Evolutionary conservation across 1,140 invertebrate genomes (phyloP).

Genomic region (Apis cerana): DNA sequence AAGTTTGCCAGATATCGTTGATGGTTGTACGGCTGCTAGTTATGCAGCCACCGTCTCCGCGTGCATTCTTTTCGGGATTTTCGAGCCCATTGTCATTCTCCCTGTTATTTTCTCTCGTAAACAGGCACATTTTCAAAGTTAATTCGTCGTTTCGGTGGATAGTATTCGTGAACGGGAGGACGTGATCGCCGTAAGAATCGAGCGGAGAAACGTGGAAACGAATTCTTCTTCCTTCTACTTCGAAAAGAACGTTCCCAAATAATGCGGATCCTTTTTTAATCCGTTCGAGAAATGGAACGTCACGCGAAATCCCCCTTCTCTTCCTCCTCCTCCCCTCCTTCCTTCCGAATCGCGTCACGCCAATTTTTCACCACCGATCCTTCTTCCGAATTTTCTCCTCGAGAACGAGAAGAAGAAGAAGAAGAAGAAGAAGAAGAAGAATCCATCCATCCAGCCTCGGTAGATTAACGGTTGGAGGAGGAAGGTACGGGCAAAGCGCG

Average conservation of each 20-base stretch:
- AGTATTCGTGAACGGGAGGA: conserved; percentile 17
- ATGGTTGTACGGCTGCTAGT: neutral
- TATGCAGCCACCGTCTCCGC: neutral
- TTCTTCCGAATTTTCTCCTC: too few relatives aligned
- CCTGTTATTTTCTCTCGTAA: conserved; percentile 37
- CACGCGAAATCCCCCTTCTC: conserved; percentile 23
- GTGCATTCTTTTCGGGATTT: too few relatives aligned
- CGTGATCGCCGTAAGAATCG: conserved; percentile 55
- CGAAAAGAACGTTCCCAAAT: neutral
- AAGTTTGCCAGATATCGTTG: conserved; percentile 11
- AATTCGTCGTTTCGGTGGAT: conserved; percentile 30
- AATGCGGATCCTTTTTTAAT: conserved; percentile 24
- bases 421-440: too few relatives aligned
- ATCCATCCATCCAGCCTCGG: too few relatives aligned
- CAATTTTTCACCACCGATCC: neutral
- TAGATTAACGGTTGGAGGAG: neutral
- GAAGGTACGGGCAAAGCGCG: neutral
- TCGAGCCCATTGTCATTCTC: conserved; percentile 26
- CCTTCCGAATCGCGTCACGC: neutral
- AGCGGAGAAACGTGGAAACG: neutral
- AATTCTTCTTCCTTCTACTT: neutral
- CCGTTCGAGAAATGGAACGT: neutral
- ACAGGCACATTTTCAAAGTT: conserved; percentile 28
- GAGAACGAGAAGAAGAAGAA: too few relatives aligned
- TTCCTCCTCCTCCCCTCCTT: too few relatives aligned